Base-by-base conservation (phyloP, 2,888 invertebrate species). In the Lottia scabra region DNA sequence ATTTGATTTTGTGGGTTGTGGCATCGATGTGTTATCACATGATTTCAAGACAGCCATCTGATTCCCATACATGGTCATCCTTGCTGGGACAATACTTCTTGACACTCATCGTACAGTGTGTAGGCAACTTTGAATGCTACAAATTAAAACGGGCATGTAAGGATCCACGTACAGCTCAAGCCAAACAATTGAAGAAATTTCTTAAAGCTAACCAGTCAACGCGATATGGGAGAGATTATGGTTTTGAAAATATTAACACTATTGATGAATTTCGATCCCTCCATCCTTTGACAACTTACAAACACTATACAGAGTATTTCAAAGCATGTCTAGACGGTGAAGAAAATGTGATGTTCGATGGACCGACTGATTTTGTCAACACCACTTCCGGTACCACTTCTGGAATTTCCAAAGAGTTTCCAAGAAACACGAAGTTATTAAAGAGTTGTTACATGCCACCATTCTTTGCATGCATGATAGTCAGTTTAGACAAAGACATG, bases 331-430 rank as follows among this genome's bases (percentile, higher is more conserved):
- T 71, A 30, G 62, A 19, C 19, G 78, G 75, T 38, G 43, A 68
- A 43, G n/a, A 46, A 56, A 73, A 78, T 56, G 73, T 75, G 15
- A 73, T 80, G 67, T 78, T 80, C 72, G 74, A 75, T 6, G 80
- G 75, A 65, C 65, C 72, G 26, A 68, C 75, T 19, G 75, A 77
- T 66, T 78, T 75, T 71, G 72, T 77, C 15, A 75, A 75, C 1
- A 26, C 69, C 8, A 76, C 80, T n/a, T 78, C 80, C 10, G 80
- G 80, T 19, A 78, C 80, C 26, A 73, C 77, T 13, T 68, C 74
- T 30, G 78, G 77, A 8, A 71, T 71, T 56, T 73, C 75, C 26
- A 77, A 80, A 48, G 68, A 64, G 26, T 77, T 77, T 65, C 78
- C 80, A 26, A 80, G 77, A 68, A 73, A 67, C 38, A 16, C 63